Percentiles rank a stretch among this genome's conserved stretches.
These are phyloP conservation scores for Lamellibrachia luymesi DNA, from an alignment of 1,140 invertebrate species.

Conservation along the genomic window DNA sequence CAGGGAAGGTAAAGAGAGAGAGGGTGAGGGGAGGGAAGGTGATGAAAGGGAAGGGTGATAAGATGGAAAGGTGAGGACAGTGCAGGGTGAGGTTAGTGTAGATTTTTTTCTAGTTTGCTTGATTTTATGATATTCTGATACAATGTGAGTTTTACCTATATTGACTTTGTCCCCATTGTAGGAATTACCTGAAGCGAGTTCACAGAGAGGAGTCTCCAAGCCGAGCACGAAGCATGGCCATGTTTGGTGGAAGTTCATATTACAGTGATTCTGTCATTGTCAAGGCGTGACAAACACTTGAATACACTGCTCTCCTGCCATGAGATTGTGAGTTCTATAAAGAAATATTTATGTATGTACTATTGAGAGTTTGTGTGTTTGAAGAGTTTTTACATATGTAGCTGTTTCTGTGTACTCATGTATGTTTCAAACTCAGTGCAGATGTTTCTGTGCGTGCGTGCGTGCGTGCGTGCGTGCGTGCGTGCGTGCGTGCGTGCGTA, in stretches of 20 bases:
- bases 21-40: background rate
- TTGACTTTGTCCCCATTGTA: background rate
- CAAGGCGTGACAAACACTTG: background rate
- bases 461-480: background rate
- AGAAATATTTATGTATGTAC: background rate
- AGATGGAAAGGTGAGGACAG: background rate
- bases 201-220: background rate
- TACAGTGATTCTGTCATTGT: background rate
- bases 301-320: background rate
- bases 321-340: background rate
- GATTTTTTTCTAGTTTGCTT: background rate
- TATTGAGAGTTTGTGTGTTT: background rate
- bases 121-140: background rate
- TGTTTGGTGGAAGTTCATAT: background rate
- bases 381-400: no score
- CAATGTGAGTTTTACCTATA: background rate
- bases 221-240: background rate
- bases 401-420: no score
- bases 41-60: background rate
- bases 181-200: background rate
- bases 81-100: background rate
- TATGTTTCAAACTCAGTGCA: no score
- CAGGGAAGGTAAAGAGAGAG: background rate
- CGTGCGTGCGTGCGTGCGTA: background rate
- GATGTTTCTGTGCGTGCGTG: background rate